Evolutionary conservation across 2,797 vertebrate genomes (phyloP), one percentile per base, ranked within the genome.

Genomic region (Phylloscopus collybita): DNA sequence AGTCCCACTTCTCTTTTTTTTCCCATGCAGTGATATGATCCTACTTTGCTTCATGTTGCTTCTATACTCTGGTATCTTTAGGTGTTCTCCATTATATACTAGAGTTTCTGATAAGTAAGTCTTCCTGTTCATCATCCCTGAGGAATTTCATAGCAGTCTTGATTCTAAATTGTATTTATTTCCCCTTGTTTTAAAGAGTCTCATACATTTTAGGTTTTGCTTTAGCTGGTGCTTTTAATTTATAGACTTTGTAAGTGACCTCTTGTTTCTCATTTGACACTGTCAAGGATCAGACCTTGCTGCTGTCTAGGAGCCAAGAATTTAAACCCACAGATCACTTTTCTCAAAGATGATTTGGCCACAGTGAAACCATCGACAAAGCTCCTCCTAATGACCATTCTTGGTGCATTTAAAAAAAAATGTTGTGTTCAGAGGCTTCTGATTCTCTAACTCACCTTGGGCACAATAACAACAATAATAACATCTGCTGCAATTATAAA

Each of bases 141-240:
- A 36, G 47, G 54, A 64, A 54, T 66, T 75, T 53, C 67, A 42
- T 20, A 38, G 21, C 27, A 12, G 19, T 75, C 29, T 74, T 57
- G 34, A 45, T 79, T 50, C 53, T n/a, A 49, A 54, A 82, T 30
- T 69, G 22, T 19, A 70, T 74, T 92, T 75, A 50, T 59, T 88
- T 94, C 30, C 70, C 23, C 54, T 86, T 44, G 12, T 29, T 79
- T 92, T 62, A 92, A 66, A 75, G 20, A 65, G 13, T 44, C 30
- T 70, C 47, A 67, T 90, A 57, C 40, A 80, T 34, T 76, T 9
- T 34, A 80, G 70, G 6, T 56, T 27, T 85, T 94, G 67, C 76
- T 57, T 89, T 89, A 92, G 88, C 47, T 84, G 70, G n/a, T 78
- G 23, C 30, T 92, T 81, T 88, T 62, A 90, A 54, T 73, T 80